A percentile compares a stretch with the other conserved stretches of the same genome.
Conservation (phyloP, 2,113 vertebrate genomes). For the Burhinus bistriatus region DNA sequence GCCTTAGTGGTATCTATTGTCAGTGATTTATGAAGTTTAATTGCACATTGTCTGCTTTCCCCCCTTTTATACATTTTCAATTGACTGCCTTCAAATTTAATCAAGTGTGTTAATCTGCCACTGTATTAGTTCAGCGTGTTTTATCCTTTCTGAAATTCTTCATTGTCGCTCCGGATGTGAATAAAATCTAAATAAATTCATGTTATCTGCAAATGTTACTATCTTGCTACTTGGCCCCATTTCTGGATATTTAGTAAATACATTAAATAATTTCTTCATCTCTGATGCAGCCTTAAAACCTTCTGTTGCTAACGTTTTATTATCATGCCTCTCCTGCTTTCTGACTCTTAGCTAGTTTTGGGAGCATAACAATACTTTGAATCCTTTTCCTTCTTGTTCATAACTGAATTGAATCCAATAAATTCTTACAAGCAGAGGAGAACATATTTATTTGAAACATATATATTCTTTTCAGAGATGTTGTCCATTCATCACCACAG, state of each 20-base stretch:
- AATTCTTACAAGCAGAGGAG: neutral
- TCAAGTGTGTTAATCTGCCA: neutral
- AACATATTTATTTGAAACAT: neutral
- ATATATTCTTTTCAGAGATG: neutral
- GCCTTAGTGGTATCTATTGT: neutral
- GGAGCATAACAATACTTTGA: neutral
- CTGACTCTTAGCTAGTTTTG: neutral
- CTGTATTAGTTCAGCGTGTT: neutral
- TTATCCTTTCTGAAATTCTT: constrained; percentile 14
- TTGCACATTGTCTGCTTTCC: neutral
- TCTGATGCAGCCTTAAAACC: neutral
- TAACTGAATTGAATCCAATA: neutral
- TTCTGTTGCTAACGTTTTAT: neutral
- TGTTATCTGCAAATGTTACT: neutral
- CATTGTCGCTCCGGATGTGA: neutral
- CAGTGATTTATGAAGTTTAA: neutral
- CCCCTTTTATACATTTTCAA: neutral
- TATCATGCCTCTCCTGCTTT: neutral
- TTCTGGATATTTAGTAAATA: neutral
- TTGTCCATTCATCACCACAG: neutral
- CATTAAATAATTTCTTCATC: neutral
- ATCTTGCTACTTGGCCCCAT: neutral
- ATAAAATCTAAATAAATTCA: neutral
- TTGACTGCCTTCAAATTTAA: neutral
- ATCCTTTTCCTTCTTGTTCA: neutral